Base-by-base conservation (phyloP, 1,140 invertebrate genomes). In the Sycophila sp. region DNA sequence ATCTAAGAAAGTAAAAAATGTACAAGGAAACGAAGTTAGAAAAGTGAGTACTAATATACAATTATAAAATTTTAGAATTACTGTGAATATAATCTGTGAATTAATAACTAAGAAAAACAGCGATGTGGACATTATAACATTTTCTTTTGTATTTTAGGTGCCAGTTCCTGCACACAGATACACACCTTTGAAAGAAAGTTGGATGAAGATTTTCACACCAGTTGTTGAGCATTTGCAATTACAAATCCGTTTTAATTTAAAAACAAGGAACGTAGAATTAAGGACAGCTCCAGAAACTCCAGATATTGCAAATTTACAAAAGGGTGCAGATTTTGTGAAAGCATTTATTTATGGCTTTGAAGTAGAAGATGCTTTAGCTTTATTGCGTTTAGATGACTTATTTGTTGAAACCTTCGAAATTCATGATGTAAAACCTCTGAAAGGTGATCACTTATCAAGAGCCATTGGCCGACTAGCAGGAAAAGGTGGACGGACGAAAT, bases 341-440 rank as follows among this genome's bases (percentile, higher is more conserved):
- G 98, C 98, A 10, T 99, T 99, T 83, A 88, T 97, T 22, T 92
- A 93, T 77, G 98, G 98, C 8, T 99, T 99, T 88, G 97, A 98
- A 77, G 93, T 99, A 2, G 96, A 99, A 85, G 98, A 99, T 87
- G 96, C 98, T 0, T 82, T 99, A 45, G 97, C 98, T 0, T 83
- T 99, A 10, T 87, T 99, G 6, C 89, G 98, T 76, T 88, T 99
- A 47, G 98, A 99, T 85, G 97, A 99, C 87, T 87, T 99, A 1
- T 99, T 99, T 85, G 87, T 99, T 0, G 98, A 99, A 87, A 92
- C 95, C 0, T 99, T 99, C 87, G 94, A 99, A 89, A 89, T 99
- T 30, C 95, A 94, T 86, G 98, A 99, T 88, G 97, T 99, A 0
- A 99, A 98, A 87, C 94, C 92, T 24, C 83, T 99, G 36, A 95